Evolutionary conservation across 2,797 vertebrate species (phyloP).

Genomic region (Alectoris magna): DNA sequence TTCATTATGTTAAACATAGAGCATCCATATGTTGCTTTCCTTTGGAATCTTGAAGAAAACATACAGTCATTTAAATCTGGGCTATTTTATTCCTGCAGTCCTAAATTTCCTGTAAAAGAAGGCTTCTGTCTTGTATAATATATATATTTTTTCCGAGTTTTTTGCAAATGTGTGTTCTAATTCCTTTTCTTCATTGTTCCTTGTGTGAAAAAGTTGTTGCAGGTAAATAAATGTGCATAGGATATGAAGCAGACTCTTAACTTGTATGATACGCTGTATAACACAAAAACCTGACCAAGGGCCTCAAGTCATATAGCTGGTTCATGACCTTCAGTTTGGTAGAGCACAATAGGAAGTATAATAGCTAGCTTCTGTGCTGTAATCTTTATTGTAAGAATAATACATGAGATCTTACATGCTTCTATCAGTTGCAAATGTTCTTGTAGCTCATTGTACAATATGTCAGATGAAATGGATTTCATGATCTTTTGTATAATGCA

Average conservation of each 20-base stretch:
- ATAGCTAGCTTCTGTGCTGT: constrained; percentile 22
- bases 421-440: constrained; percentile 67
- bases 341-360: constrained; percentile 31
- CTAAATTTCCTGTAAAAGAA: constrained; percentile 42
- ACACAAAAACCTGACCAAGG: constrained; percentile 14
- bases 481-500: constrained; percentile 74
- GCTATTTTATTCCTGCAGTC: constrained; percentile 59
- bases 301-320: background rate
- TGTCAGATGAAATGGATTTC: constrained; percentile 72
- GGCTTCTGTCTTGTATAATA: constrained; percentile 14
- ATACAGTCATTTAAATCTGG: constrained; percentile 64
- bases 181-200: background rate
- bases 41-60: constrained; percentile 66
- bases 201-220: background rate
- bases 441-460: constrained; percentile 61
- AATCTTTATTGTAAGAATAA: constrained; percentile 70
- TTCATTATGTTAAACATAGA: constrained; percentile 74
- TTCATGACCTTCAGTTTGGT: constrained; percentile 45
- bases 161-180: background rate
- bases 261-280: background rate
- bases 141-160: background rate
- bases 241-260: background rate
- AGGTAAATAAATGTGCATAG: background rate
- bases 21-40: constrained; percentile 71
- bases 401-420: constrained; percentile 55